Conservation (phyloP, 2,888 invertebrate species). For the Aleiodes alternator region DNA sequence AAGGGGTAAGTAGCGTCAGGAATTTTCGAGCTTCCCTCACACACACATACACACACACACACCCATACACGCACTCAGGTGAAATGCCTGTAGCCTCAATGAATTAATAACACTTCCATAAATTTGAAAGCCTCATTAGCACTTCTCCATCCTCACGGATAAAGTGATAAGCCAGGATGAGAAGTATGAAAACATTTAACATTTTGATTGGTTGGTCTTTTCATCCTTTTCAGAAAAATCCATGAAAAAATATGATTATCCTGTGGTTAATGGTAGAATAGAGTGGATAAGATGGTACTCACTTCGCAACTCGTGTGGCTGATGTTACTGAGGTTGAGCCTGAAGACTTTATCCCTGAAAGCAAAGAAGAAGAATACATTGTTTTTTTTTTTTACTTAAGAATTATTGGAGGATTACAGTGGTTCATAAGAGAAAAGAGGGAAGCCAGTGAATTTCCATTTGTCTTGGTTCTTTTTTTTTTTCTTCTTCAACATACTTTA, state of each 20-base stretch:
- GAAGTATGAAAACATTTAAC: too few species aligned
- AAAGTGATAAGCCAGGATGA: too few species aligned
- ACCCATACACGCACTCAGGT: background rate
- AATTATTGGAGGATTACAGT: slow-evolving; percentile 21
- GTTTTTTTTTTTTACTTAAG: slow-evolving; percentile 4
- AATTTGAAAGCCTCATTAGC: too few species aligned
- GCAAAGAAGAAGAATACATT: slow-evolving; percentile 63
- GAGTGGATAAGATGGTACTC: slow-evolving; percentile 71
- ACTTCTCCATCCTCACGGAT: too few species aligned
- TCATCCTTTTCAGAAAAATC: slow-evolving; percentile 30
- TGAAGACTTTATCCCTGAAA: slow-evolving; percentile 90
- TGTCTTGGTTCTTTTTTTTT: background rate
- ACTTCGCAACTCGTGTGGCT: slow-evolving; percentile 91
- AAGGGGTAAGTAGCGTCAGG: slow-evolving; percentile 31
- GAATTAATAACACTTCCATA: too few species aligned
- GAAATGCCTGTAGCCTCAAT: slow-evolving; percentile 28
- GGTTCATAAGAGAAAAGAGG: background rate
- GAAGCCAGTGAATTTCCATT: slow-evolving; percentile 18
- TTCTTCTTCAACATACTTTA: background rate
- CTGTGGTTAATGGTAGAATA: slow-evolving; percentile 45
- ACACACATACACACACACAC: too few species aligned
- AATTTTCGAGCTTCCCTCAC: slow-evolving; percentile 16
- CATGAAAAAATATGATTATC: slow-evolving; percentile 49
- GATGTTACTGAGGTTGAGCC: slow-evolving; percentile 90
- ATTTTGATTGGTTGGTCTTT: background rate